Base-by-base conservation (phyloP, 2,888 invertebrate genomes). In the Synergus laeviventris region DNA sequence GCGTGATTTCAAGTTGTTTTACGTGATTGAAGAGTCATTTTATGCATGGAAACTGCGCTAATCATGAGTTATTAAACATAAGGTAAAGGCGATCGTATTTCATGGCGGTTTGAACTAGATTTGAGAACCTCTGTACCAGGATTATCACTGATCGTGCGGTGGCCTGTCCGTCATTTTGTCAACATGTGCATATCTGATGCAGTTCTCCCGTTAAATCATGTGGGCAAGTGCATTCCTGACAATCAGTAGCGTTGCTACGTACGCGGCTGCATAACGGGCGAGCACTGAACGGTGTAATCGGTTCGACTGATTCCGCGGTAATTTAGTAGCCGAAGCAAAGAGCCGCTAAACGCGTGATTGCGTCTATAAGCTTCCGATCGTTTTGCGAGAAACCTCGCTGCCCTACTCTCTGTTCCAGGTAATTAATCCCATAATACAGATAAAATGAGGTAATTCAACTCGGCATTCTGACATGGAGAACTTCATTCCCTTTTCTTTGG, bases 131-230 rank as follows among this genome's bases (percentile, higher is more conserved):
- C 79, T 79, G 81, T 70, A 73, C 76, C 77, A 66, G 81, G 80
- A 83, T 85, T 84, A 85, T 84, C 80, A 79, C 75, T 78, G 79
- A 81, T 75, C 80, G 74, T 77, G 81, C 76, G 66, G 77, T 74
- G 76, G 77, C 81, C 84, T 86, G 87, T 87, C 87, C 81, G 83
- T 88, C 88, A 88, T 84, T 86, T 87, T 88, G 88, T 88, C 88
- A 88, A 86, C 87, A 82, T 81, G 82, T 82, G 80, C 83, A 86
- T 87, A 86, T 88, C 85, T 83, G 83, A 84, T 81, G 85, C 83
- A 79, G 81, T 80, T 82, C 84, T 78, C 81, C 82, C 86, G 83
- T 85, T 86, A 86, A 87, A 87, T 87, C 86, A 85, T 81, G 83
- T 77, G 81, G 81, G 76, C 82, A 77, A 83, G 82, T 83, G 82